These are phyloP conservation scores for Leptinotarsa peninsularis DNA, from an alignment of 2,888 invertebrate species.

Conservation along the genomic window DNA sequence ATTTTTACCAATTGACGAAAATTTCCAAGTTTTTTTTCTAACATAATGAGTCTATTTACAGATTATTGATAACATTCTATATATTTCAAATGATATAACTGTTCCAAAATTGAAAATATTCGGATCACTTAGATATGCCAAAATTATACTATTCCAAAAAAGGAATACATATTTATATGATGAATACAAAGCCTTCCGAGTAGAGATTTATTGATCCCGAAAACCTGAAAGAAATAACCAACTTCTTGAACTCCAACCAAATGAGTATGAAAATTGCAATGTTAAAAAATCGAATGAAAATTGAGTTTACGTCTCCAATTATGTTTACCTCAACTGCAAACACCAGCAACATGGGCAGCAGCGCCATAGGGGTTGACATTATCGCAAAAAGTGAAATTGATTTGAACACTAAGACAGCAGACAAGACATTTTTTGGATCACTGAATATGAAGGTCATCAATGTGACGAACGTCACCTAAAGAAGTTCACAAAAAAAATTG, in stretches of 20 bases:
- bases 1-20: too few species aligned
- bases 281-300: background rate
- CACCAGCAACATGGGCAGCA: conserved; percentile 82
- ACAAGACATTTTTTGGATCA: conserved; percentile 73
- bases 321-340: conserved; percentile 79
- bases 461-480: conserved; percentile 84
- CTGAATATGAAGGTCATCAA: conserved; percentile 83
- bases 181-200: conserved; percentile 4
- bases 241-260: conserved; percentile 1
- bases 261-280: conserved; percentile 14
- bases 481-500: conserved; percentile 23
- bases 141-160: background rate
- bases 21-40: too few species aligned
- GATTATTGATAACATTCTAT: too few species aligned
- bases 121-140: background rate
- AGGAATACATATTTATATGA: background rate
- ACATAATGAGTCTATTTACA: too few species aligned
- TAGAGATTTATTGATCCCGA: background rate
- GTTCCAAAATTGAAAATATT: background rate
- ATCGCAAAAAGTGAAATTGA: conserved; percentile 89
- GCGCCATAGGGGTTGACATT: conserved; percentile 86
- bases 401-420: conserved; percentile 87
- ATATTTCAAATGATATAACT: too few species aligned
- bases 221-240: conserved; percentile 4
- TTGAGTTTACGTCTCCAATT: background rate